Percentiles rank a stretch among this genome's conserved stretches.
Evolutionary conservation across 2,113 vertebrate species (phyloP).

Genomic region (Ochotona curzoniae): DNA sequence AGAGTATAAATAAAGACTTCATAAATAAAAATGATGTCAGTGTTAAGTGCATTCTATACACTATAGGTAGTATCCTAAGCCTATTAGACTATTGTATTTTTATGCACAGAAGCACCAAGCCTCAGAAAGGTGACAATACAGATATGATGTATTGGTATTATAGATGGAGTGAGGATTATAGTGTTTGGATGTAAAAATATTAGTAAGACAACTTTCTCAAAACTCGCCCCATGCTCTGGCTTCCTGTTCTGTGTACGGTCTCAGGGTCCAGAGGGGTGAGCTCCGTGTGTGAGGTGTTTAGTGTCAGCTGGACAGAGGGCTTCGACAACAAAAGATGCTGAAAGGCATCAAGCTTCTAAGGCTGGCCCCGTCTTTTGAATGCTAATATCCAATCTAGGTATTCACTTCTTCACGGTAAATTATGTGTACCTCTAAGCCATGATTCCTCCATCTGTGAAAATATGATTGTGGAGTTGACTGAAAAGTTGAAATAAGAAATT

Average conservation of each 20-base stretch:
- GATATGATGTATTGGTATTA: not conserved
- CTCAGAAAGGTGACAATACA: not conserved
- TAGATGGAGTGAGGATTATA: not conserved
- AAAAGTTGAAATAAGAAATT: slow-evolving; percentile 49
- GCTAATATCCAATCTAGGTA: not conserved
- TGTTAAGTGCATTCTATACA: not conserved
- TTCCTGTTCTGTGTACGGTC: not conserved
- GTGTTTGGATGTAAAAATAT: no score
- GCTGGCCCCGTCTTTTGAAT: not conserved
- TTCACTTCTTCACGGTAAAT: slow-evolving; percentile 16
- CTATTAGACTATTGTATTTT: not conserved
- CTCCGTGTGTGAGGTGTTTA: not conserved
- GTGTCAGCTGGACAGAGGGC: not conserved
- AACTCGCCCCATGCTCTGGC: not conserved
- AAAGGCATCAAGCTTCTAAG: not conserved
- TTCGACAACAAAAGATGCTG: not conserved
- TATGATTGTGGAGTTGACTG: not conserved
- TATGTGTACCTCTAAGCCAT: not conserved
- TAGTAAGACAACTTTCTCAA: not conserved
- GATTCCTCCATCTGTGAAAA: not conserved
- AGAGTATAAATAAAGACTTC: not conserved
- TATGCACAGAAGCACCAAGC: not conserved
- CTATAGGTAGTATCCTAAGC: not conserved
- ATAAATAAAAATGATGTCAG: not conserved
- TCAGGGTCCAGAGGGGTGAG: not conserved